Evolutionary conservation across 2,797 vertebrate genomes (phyloP).

Genomic region (Vespertilio murinus): DNA sequence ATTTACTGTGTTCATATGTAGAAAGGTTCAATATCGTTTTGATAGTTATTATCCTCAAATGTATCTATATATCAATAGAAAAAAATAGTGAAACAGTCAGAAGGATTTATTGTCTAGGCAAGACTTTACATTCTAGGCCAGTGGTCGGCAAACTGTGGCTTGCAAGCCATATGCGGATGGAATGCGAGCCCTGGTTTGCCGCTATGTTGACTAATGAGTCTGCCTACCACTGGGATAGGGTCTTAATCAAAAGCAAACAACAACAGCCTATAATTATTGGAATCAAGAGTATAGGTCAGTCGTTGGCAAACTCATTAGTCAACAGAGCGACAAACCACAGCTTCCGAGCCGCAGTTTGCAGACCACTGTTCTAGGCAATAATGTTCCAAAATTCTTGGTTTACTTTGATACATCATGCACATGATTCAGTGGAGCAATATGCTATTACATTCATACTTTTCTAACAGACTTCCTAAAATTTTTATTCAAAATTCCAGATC

Average conservation of each 20-base stretch:
- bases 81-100: not conserved
- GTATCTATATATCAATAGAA: not conserved
- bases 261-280: too few species aligned
- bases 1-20: not conserved
- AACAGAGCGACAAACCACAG: too few species aligned
- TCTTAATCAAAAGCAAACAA: too few species aligned
- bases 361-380: not conserved
- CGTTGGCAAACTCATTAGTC: too few species aligned
- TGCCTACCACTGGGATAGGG: too few species aligned
- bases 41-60: not conserved
- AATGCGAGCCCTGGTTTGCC: too few species aligned
- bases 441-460: not conserved
- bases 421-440: not conserved
- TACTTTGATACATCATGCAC: conserved; percentile 25
- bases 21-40: not conserved
- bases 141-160: too few species aligned
- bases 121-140: not conserved
- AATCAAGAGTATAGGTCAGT: too few species aligned
- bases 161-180: too few species aligned
- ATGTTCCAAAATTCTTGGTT: not conserved
- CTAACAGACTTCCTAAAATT: not conserved
- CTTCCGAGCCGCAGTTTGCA: too few species aligned
- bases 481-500: conserved; percentile 36
- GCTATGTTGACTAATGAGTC: too few species aligned
- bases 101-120: not conserved